phyloP scores from a whole-genome alignment of 2,797 vertebrate genomes.

The Petrocephalus schoutedeni region DNA sequence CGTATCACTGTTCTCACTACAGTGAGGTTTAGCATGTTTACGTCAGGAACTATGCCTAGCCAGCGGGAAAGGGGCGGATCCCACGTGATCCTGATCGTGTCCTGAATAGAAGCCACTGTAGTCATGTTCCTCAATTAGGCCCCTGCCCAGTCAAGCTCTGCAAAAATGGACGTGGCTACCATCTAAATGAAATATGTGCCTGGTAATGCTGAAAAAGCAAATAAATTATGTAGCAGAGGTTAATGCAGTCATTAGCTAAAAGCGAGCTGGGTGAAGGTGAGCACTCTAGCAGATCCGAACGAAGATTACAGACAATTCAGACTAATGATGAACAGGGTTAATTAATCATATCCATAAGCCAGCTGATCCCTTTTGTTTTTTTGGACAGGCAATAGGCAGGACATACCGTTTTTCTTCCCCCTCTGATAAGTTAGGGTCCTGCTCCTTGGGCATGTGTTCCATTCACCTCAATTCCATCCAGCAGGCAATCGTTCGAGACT shows the following conservation, averaged over 20 bases:
- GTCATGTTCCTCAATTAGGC: not conserved
- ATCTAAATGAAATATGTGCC: not conserved
- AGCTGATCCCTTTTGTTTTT: not conserved
- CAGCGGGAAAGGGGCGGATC: not conserved
- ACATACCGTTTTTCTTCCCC: slow-evolving; percentile 95
- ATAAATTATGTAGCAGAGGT: not conserved
- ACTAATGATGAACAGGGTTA: not conserved
- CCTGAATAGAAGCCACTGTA: not conserved
- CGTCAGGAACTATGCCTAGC: not conserved
- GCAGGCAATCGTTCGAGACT: slow-evolving; percentile 90
- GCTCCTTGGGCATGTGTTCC: slow-evolving; percentile 99
- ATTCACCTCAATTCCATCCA: slow-evolving; percentile 99
- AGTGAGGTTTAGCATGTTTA: not conserved
- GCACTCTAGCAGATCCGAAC: not conserved
- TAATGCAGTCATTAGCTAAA: slow-evolving; percentile 16
- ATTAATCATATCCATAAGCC: not conserved
- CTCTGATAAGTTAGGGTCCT: slow-evolving; percentile 91
- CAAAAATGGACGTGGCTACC: not conserved
- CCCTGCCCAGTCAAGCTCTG: not conserved
- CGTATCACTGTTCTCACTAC: not conserved
- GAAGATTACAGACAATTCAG: not conserved
- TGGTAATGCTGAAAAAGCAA: not conserved
- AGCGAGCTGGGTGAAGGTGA: not conserved
- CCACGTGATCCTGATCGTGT: not conserved
- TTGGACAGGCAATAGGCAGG: not conserved